Evolutionary conservation across 2,888 invertebrate species (phyloP), one percentile per base, ranked within the genome.

Genomic region (Coelinius sp.): DNA sequence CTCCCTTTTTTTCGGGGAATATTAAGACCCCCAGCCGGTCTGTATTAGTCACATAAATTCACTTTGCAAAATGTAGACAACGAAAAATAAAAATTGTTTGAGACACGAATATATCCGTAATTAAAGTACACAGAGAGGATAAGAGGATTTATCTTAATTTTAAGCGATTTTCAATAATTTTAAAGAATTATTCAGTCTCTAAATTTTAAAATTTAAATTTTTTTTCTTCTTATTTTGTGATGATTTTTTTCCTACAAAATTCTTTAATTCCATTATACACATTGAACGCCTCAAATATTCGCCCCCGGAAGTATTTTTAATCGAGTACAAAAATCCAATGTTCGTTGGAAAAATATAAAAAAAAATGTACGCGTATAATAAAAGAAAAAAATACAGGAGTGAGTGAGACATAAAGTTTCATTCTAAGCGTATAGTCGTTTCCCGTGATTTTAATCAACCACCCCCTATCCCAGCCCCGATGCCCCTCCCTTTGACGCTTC

Each of bases 31-130:
- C 79, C 77, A 76, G 76, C 77, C 76, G 75, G 78, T 76, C 75
- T 81, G 81, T 84, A 85, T 85, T 84, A 84, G 82, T 83, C 82
- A 82, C 83, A 85, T 84, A 86, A 84, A 85, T 85, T 86, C 82
- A 79, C 79, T 69, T 74, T 76, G 76, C 79, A 79, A 77, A 77
- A 78, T 77, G 79, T 78, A 74, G 41, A 38, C 22, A 20, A 59
- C 35, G 35, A 31, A 59, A 35, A 14, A 31, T 31, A 59, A 59
- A 31, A 59, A 59, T 31, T 14, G n/a, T 38, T 63, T 63, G 63
- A 25, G 63, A 64, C 70, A 65, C 70, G 65, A 53, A 70, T 65
- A 70, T 65, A 38, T 41, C 35, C 41, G 53, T 70, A 70, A 70
- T 70, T 70, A 70, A 70, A 64, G 63, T 52, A 38, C 62, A 52